Percentiles rank a stretch among this genome's conserved stretches.
These are phyloP conservation scores for Julus scanicus DNA, from an alignment of 2,888 invertebrate species.

Conservation along the genomic window DNA sequence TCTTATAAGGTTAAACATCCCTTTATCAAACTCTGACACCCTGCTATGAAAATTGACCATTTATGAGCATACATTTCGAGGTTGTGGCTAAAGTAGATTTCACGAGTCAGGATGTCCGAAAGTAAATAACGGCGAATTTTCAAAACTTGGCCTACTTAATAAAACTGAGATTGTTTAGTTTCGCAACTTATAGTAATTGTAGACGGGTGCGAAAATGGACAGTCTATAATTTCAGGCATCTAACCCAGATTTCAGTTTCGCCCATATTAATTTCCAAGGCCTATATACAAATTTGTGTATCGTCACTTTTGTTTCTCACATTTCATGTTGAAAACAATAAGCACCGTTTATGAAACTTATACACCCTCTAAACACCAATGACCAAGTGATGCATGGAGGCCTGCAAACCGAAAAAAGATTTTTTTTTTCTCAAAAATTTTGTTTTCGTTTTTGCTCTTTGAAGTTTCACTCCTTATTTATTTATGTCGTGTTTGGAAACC, in stretches of 20 bases:
- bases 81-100: background rate
- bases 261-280: conserved; percentile 43
- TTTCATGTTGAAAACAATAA: conserved; percentile 12
- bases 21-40: background rate
- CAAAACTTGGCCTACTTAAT: background rate
- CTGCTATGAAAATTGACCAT: background rate
- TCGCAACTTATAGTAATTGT: background rate
- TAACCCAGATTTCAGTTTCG: conserved; percentile 37
- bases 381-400: background rate
- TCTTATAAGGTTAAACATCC: background rate
- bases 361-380: background rate
- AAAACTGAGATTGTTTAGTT: background rate
- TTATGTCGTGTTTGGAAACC: conserved; percentile 52
- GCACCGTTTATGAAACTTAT: background rate
- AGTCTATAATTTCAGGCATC: conserved; percentile 38
- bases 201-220: background rate
- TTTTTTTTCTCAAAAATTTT: background rate
- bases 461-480: conserved; percentile 48
- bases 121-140: background rate
- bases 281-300: background rate
- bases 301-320: conserved; percentile 40
- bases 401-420: background rate
- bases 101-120: background rate
- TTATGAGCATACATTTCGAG: background rate
- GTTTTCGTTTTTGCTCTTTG: conserved; percentile 23